These are phyloP conservation scores for Drosophila chauvacae DNA, from an alignment of 1,140 invertebrate genomes.

Conservation along the genomic window DNA sequence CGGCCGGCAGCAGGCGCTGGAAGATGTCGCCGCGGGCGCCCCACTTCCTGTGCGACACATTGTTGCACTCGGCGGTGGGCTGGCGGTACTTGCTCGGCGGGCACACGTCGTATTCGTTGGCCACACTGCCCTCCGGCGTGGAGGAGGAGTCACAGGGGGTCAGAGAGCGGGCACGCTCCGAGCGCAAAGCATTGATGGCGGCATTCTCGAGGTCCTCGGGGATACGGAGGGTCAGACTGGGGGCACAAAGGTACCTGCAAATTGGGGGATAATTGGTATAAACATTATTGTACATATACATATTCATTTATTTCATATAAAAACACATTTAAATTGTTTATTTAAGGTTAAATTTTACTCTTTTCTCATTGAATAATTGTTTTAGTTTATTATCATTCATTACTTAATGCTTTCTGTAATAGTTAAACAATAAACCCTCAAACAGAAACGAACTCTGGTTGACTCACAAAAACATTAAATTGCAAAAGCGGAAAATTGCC, in stretches of 20 bases:
- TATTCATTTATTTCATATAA: no score
- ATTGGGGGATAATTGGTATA: not conserved
- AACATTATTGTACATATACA: not conserved
- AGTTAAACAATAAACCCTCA: not conserved
- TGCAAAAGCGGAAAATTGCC: not conserved
- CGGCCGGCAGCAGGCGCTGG: slow-evolving; percentile 90
- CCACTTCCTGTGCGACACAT: slow-evolving; percentile 94
- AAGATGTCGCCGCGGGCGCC: slow-evolving; percentile 94
- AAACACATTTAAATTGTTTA: no score
- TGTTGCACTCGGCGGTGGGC: slow-evolving; percentile 96
- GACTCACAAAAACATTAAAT: not conserved
- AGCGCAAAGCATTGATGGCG: slow-evolving; percentile 66
- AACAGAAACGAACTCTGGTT: not conserved
- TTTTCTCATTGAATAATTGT: no score
- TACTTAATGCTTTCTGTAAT: not conserved
- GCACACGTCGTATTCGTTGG: slow-evolving; percentile 85
- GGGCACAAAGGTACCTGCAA: slow-evolving; percentile 66
- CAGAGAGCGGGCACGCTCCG: slow-evolving; percentile 71
- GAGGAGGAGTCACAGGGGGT: slow-evolving; percentile 46
- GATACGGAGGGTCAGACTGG: slow-evolving; percentile 63
- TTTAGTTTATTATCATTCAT: not conserved
- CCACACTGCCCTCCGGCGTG: slow-evolving; percentile 34
- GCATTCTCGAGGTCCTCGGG: slow-evolving; percentile 77
- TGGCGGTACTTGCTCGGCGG: slow-evolving; percentile 92
- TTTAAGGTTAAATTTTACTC: no score